These are phyloP conservation scores for Sweltsa coloradensis DNA, from an alignment of 1,140 invertebrate species.

Conservation along the genomic window DNA sequence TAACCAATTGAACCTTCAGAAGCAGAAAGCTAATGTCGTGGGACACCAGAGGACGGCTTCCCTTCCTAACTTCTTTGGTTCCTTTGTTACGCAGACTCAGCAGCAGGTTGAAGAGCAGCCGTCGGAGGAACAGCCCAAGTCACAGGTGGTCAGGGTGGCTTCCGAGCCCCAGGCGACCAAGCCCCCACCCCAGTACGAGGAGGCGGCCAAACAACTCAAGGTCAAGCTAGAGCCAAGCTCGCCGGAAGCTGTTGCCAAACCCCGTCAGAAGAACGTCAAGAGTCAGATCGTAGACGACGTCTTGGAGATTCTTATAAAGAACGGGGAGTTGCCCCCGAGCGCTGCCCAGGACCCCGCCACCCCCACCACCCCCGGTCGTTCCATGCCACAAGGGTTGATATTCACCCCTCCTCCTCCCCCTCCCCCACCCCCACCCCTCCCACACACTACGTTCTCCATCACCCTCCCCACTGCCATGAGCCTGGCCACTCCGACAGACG, in stretches of 20 bases:
- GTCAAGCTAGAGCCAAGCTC: slow-evolving; percentile 18
- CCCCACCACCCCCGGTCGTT: slow-evolving; percentile 41
- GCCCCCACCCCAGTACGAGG: slow-evolving; percentile 53
- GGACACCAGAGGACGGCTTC: slow-evolving; percentile 26
- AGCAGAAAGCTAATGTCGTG: slow-evolving; percentile 4
- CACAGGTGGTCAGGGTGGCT: neutral
- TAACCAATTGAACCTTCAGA: slow-evolving; percentile 25
- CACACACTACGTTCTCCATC: slow-evolving; percentile 33
- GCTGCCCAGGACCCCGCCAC: slow-evolving; percentile 66
- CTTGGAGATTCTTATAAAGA: slow-evolving; percentile 87
- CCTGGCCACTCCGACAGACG: slow-evolving; percentile 12
- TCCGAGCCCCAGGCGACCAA: slow-evolving; percentile 26
- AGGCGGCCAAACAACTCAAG: slow-evolving; percentile 52
- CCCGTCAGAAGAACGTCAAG: slow-evolving; percentile 40
- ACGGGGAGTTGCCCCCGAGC: slow-evolving; percentile 81
- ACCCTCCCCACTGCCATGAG: slow-evolving; percentile 32
- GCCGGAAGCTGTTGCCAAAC: neutral
- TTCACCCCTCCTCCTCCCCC: slow-evolving; percentile 26
- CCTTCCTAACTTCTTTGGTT: slow-evolving; percentile 37
- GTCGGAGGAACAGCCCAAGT: neutral
- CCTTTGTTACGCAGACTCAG: slow-evolving; percentile 24
- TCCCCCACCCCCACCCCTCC: slow-evolving; percentile 34
- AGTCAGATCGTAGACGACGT: slow-evolving; percentile 89
- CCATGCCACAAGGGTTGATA: slow-evolving; percentile 31
- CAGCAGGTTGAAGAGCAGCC: slow-evolving; percentile 19